Conservation (phyloP, 2,797 vertebrate species). For the Xiphorhynchus erythropygius region DNA sequence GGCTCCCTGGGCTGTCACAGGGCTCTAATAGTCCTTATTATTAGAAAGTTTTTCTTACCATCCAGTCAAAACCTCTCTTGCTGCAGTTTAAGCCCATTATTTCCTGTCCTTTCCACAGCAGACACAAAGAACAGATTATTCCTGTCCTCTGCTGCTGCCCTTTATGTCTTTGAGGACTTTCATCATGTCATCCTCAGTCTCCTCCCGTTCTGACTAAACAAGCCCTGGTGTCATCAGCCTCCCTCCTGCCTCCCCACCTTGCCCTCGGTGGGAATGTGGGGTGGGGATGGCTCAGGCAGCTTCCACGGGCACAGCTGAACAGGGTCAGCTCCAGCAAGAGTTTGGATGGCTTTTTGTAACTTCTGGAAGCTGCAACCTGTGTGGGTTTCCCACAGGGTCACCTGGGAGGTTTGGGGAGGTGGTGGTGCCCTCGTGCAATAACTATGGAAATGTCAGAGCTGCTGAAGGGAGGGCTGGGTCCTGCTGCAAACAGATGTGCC, state of each 20-base stretch:
- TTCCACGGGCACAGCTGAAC: not conserved
- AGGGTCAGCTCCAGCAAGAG: not conserved
- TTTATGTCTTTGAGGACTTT: not conserved
- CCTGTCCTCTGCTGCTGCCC: not conserved
- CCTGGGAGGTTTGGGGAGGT: not conserved
- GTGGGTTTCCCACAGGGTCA: fast-evolving
- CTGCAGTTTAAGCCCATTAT: slow-evolving; percentile 36
- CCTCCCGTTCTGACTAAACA: not conserved
- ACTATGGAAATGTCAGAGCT: not conserved
- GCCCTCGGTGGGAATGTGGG: fast-evolving
- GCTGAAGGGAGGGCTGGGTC: not conserved
- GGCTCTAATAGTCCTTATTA: slow-evolving; percentile 15
- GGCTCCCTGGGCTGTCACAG: not conserved
- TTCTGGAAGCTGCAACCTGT: not conserved
- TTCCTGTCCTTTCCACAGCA: not conserved
- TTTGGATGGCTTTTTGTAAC: not conserved
- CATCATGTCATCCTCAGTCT: not conserved
- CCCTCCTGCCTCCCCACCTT: not conserved
- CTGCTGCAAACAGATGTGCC: not conserved
- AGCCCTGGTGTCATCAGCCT: not conserved
- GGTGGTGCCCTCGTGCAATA: not conserved
- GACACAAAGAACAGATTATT: slow-evolving; percentile 32
- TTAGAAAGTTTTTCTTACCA: slow-evolving; percentile 29
- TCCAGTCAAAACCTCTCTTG: slow-evolving; percentile 7
- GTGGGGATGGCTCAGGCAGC: not conserved